A percentile compares a stretch with the other conserved stretches of the same genome.
These are phyloP conservation scores for Macroteleia sp. DNA, from an alignment of 2,888 invertebrate species.

Conservation along the genomic window DNA sequence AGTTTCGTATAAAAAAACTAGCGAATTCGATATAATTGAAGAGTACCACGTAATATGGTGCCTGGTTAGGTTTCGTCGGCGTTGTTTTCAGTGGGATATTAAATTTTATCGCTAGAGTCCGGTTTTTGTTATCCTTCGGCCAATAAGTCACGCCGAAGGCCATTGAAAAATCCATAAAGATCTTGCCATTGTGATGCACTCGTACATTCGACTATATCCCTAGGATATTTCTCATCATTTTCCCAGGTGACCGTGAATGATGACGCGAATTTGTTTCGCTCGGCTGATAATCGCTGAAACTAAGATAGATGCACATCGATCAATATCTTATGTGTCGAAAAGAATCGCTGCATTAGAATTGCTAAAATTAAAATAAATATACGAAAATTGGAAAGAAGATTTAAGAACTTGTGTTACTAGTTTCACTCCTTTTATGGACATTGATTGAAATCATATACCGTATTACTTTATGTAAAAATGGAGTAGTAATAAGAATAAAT, in stretches of 20 bases:
- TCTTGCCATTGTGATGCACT: constrained; percentile 55
- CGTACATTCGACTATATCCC: constrained; percentile 37
- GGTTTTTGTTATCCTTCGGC: constrained; percentile 30
- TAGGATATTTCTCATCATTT: constrained; percentile 55
- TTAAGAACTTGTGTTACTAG: too few species aligned
- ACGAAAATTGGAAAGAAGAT: too few species aligned
- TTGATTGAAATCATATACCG: too few species aligned
- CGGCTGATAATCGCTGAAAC: constrained; percentile 53
- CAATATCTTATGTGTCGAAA: neutral
- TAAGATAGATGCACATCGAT: constrained; percentile 33
- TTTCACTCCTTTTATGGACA: too few species aligned
- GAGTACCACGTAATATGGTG: too few species aligned
- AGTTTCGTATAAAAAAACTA: too few species aligned
- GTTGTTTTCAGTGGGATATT: constrained; percentile 13
- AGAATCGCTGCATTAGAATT: neutral
- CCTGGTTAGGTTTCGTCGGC: constrained; percentile 13
- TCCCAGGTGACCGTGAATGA: constrained; percentile 52
- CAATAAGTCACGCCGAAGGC: constrained; percentile 50
- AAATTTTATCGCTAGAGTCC: constrained; percentile 36
- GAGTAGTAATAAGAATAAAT: too few species aligned
- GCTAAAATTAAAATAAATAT: constrained; percentile 4
- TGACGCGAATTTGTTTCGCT: constrained; percentile 57
- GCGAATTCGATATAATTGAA: too few species aligned
- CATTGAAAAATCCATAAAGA: constrained; percentile 51
- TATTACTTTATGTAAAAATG: too few species aligned